Evolutionary conservation across 2,888 invertebrate species (phyloP).

Genomic region (Eupithecia insigniata): DNA sequence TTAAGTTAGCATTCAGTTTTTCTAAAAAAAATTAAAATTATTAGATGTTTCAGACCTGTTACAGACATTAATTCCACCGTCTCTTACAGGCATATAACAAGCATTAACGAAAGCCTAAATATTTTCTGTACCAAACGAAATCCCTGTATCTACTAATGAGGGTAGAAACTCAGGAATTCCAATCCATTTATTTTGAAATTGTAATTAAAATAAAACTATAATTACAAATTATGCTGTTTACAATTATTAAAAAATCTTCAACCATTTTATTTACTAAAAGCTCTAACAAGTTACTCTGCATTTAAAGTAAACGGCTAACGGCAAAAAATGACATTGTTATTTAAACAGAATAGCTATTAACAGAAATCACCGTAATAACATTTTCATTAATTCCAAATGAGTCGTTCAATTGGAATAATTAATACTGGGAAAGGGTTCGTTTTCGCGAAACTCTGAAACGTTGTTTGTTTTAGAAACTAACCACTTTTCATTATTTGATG

Average conservation of each 20-base stretch:
- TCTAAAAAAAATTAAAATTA: too few species aligned
- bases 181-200: neutral
- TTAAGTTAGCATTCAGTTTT: too few species aligned
- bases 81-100: neutral
- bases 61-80: too few species aligned
- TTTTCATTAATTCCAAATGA: constrained; percentile 27
- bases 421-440: constrained; percentile 18
- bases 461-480: constrained; percentile 23
- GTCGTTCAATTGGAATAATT: constrained; percentile 26
- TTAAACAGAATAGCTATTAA: constrained; percentile 11
- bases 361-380: constrained; percentile 16
- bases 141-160: neutral
- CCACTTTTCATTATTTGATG: neutral
- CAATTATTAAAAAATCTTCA: neutral
- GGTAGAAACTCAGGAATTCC: neutral
- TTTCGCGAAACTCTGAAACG: constrained; percentile 23
- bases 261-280: neutral
- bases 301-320: neutral
- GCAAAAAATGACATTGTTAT: constrained; percentile 7
- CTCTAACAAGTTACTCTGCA: neutral
- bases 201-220: neutral
- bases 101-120: neutral
- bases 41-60: too few species aligned
- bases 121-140: neutral
- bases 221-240: neutral